Base-by-base conservation (phyloP, 2,797 vertebrate genomes). In the Tamandua tetradactyla region DNA sequence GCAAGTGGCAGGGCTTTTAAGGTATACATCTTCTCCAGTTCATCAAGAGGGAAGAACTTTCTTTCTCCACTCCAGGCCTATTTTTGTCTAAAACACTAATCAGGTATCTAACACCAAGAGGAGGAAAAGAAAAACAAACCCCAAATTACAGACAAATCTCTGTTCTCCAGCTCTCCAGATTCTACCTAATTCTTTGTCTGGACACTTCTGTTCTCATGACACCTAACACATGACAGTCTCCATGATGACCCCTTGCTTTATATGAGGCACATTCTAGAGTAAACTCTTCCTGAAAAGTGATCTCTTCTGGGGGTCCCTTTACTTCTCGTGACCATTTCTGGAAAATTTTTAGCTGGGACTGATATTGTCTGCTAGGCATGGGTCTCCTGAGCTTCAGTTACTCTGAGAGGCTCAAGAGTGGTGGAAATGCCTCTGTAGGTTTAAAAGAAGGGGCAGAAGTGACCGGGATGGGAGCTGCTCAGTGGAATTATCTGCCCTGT, bases 321-420 rank as follows among this genome's bases (percentile, higher is more conserved):
- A 55, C 17, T 22, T 22, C 75, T 57, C 66, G 37, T 78, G 72
- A 68, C 44, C 8, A 44, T 52, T 25, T 72, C 74, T 35, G 23
- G 84, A n/a, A 64, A 27, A 30, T 61, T 93, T 62, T 84, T 18
- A 30, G 40, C 40, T 30, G n/a, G 20, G 37, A 49, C 85, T 71
- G 47, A n/a, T 30, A 72, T 42, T 61, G 40, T 42, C 59, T 22
- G 35, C 2, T 32, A 35, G n/a, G 44, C 74, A 13, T 1, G 0
- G 3, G n/a, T 32, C 47, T 76, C 6, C 3, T 85, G 92, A 95
- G 92, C 42, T 93, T 91, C 82, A 66, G 23, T 89, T 72, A 87
- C 40, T 25, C 69, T 25, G 6, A n/a, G 30, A 47, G 72, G 72
- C 72, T 18, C 27, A 23, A 37, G 78, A 62, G 32, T 57, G 61